Percentiles rank a stretch among this genome's conserved stretches.
phyloP scores from a whole-genome alignment of 2,888 invertebrate genomes.

The Tetanocera ferruginea region DNA sequence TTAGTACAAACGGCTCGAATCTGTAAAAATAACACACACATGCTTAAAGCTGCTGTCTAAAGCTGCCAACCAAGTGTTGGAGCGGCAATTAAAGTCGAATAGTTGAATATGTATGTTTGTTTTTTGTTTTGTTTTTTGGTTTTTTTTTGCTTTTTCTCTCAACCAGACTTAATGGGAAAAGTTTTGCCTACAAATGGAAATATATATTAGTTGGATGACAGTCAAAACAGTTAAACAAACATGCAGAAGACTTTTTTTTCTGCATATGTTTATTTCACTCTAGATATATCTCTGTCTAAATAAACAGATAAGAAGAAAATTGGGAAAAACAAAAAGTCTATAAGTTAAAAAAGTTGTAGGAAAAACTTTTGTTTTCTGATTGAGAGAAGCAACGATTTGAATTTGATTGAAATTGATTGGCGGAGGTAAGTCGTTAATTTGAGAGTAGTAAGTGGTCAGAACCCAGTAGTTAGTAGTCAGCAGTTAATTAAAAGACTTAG shows the following conservation, averaged over 20 bases:
- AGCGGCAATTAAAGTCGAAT: slow-evolving; percentile 7
- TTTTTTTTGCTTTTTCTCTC: too few species aligned
- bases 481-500: too few species aligned
- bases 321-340: too few species aligned
- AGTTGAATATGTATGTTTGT: neutral
- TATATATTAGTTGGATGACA: too few species aligned
- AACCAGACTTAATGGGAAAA: slow-evolving; percentile 8
- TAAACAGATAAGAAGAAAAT: too few species aligned
- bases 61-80: neutral
- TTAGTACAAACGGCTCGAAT: neutral
- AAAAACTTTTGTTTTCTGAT: neutral
- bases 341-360: neutral
- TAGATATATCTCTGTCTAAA: too few species aligned
- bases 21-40: neutral
- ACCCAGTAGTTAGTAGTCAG: neutral
- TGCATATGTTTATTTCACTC: too few species aligned
- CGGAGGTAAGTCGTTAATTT: neutral
- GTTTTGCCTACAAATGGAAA: neutral
- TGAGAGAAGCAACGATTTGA: neutral
- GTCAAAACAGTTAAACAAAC: too few species aligned
- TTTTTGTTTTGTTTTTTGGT: too few species aligned
- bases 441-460: neutral
- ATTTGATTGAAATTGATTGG: neutral
- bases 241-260: too few species aligned
- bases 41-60: neutral